Evolutionary conservation across 1,140 invertebrate species (phyloP).

Genomic region (Augochlora pura): DNA sequence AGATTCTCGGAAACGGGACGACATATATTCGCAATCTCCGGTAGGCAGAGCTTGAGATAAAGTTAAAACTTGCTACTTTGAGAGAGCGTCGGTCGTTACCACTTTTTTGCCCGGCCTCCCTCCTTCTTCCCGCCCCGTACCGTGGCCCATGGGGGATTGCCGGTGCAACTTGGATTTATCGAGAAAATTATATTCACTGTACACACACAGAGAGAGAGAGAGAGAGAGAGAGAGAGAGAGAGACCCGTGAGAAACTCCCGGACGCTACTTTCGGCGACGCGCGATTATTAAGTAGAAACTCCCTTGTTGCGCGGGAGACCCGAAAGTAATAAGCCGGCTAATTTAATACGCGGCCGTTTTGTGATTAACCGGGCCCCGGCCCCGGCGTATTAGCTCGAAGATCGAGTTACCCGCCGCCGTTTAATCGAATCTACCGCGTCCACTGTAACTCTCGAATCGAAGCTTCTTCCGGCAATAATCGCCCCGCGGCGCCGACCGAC

Average conservation of each 20-base stretch:
- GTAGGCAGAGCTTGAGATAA: conserved; percentile 34
- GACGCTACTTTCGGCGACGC: conserved; percentile 38
- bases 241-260: conserved; percentile 48
- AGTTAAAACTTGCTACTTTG: conserved; percentile 57
- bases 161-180: conserved; percentile 58
- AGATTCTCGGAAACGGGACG: conserved; percentile 36
- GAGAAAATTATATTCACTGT: conserved; percentile 60
- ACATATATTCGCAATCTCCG: conserved; percentile 52
- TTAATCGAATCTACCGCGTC: too few relatives aligned
- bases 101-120: conserved; percentile 46
- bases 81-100: conserved; percentile 37
- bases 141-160: conserved; percentile 41
- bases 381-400: conserved; percentile 31
- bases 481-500: too few relatives aligned
- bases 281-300: conserved; percentile 53
- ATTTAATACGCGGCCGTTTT: conserved; percentile 42
- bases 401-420: neutral
- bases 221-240: too few relatives aligned
- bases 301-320: conserved; percentile 44
- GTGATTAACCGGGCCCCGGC: conserved; percentile 34
- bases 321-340: conserved; percentile 56
- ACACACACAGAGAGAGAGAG: too few relatives aligned
- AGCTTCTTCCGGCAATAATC: too few relatives aligned
- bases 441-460: too few relatives aligned
- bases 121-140: neutral